phyloP scores from a whole-genome alignment of 2,113 vertebrate genomes.

The Microcebus tavaratra region DNA sequence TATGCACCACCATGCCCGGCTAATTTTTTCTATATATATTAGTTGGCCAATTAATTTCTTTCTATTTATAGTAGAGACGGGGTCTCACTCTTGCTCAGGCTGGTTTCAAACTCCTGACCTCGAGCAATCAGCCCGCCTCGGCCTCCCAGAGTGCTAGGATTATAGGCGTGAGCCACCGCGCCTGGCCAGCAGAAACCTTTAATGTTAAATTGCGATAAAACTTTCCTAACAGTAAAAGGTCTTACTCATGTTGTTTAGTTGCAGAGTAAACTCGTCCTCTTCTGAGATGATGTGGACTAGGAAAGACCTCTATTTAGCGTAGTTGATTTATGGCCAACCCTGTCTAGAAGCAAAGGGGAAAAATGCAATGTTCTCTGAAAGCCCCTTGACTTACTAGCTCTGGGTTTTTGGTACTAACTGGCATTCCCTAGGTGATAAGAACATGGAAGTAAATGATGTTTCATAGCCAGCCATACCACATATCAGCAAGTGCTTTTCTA shows the following conservation, averaged over 20 bases:
- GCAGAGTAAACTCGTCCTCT: constrained; percentile 8
- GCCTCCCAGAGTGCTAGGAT: no score
- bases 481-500: constrained; percentile 24
- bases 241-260: background rate
- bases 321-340: background rate
- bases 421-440: constrained; percentile 6
- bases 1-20: no score
- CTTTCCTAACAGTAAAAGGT: background rate
- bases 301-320: background rate
- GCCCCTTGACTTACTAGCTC: background rate
- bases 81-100: no score
- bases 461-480: background rate
- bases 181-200: background rate
- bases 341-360: background rate
- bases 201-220: constrained; percentile 28
- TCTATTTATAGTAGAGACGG: no score
- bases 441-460: background rate
- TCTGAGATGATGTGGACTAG: background rate
- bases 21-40: no score
- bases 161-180: no score
- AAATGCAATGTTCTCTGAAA: background rate
- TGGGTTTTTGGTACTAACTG: background rate
- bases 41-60: no score
- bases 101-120: no score
- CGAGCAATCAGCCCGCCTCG: no score